A percentile compares a stretch with the other conserved stretches of the same genome.
Evolutionary conservation across 2,113 vertebrate genomes (phyloP).

Genomic region (Lepus europaeus): DNA sequence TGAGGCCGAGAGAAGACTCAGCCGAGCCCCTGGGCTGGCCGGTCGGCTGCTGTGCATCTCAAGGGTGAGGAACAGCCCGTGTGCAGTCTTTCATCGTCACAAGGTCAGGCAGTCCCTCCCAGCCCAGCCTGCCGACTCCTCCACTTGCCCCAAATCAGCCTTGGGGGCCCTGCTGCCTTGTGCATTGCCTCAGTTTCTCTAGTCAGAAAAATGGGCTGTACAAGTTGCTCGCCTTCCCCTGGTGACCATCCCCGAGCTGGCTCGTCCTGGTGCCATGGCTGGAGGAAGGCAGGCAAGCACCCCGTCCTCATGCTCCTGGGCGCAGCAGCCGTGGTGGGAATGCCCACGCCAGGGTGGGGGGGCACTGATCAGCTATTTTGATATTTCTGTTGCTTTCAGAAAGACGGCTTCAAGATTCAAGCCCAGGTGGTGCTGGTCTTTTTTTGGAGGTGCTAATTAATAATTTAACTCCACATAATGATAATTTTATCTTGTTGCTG

Average conservation of each 20-base stretch:
- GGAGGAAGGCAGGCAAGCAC: neutral
- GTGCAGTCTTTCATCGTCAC: neutral
- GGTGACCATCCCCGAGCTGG: neutral
- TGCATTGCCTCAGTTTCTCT: slow-evolving; percentile 50
- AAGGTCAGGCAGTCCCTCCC: neutral
- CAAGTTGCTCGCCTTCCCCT: neutral
- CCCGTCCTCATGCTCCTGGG: neutral
- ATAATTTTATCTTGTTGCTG: slow-evolving; percentile 83
- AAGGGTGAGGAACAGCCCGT: neutral
- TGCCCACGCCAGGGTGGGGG: neutral
- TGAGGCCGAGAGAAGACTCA: neutral
- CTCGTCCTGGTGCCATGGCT: neutral
- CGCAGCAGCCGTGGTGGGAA: neutral
- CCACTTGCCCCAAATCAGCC: neutral
- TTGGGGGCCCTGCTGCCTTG: neutral
- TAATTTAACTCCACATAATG: slow-evolving; percentile 83
- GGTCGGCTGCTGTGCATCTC: accelerated
- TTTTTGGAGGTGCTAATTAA: slow-evolving; percentile 85
- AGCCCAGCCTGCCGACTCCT: neutral
- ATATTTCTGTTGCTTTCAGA: slow-evolving; percentile 70
- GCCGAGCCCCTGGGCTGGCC: neutral
- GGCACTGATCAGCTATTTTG: slow-evolving; percentile 65
- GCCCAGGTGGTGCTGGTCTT: slow-evolving; percentile 82
- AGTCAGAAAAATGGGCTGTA: neutral
- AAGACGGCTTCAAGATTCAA: slow-evolving; percentile 74